Base-by-base conservation (phyloP, 2,888 invertebrate genomes). In the Mesopsocus fuscifrons region DNA sequence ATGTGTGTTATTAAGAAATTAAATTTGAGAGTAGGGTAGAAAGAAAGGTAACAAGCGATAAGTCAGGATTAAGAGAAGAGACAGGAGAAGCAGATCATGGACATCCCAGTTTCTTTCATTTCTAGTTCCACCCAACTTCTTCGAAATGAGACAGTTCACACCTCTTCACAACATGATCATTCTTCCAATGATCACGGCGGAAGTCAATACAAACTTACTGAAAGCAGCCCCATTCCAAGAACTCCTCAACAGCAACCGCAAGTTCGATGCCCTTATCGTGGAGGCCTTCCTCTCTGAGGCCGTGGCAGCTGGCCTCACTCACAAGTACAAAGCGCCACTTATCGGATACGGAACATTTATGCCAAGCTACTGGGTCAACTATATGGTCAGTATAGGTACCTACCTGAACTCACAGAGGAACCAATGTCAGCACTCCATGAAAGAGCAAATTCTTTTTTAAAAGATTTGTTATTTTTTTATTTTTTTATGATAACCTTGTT, bases 331-430 rank as follows among this genome's bases (percentile, higher is more conserved):
- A 11, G 38, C 38, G 5, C 38, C 38, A 5, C 5, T 38, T 9
- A 38, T 38, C 11, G 17, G 16, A 15, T 38, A 20, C 17, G 38
- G 18, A 18, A 38, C 38, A 5, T 38, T 38, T 20, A 38, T 38
- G 38, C 38, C 38, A 38, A 38, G 21, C 20, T 9, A 20, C 20
- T 38, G 38, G 38, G 20, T 18, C 4, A 38, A 38, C 21, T 38
- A 5, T 38, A 18, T 15, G 38, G 38, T 38, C 15, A 38, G 18
- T 17, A 38, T 4, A n/a, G n/a, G n/a, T n/a, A n/a, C n/a, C n/a
- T n/a, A n/a, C n/a, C n/a, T n/a, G n/a, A n/a, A n/a, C n/a, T n/a
- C n/a, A n/a, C n/a, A n/a, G n/a, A n/a, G n/a, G n/a, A n/a, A n/a
- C n/a, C n/a, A n/a, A n/a, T n/a, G n/a, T n/a, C n/a, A n/a, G n/a